These are phyloP conservation scores for Pherbina coryleti DNA, from an alignment of 2,888 invertebrate genomes.

Conservation along the genomic window DNA sequence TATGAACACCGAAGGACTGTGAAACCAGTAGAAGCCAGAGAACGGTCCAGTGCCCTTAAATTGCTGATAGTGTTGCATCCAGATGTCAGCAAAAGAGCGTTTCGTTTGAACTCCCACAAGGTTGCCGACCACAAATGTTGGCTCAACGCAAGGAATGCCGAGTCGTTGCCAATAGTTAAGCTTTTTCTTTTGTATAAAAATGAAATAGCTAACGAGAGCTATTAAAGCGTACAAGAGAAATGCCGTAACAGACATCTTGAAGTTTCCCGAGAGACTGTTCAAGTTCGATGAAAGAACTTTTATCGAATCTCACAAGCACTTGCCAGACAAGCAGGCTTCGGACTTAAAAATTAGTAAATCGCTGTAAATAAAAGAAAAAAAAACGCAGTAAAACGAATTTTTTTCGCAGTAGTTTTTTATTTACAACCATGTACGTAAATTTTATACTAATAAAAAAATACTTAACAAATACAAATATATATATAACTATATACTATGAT, in stretches of 20 bases:
- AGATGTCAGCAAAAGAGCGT: slow-evolving; percentile 50
- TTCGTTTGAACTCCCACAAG: slow-evolving; percentile 24
- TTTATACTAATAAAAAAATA: no score
- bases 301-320: not conserved
- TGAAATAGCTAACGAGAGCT: not conserved
- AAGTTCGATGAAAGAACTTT: not conserved
- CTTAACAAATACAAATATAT: no score
- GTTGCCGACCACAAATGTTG: slow-evolving; percentile 23
- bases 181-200: not conserved
- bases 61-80: slow-evolving; percentile 32
- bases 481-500: no score
- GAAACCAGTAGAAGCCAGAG: slow-evolving; percentile 59
- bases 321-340: not conserved
- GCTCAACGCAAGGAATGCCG: slow-evolving; percentile 12
- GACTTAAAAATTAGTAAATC: no score
- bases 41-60: slow-evolving; percentile 50
- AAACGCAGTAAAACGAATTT: no score
- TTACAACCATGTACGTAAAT: no score
- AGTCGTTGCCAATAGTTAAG: slow-evolving; percentile 39
- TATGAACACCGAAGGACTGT: slow-evolving; percentile 51
- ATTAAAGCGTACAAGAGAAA: not conserved
- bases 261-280: no score
- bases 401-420: no score
- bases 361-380: no score
- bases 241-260: not conserved